Percentiles rank a stretch among this genome's conserved stretches.
phyloP scores from a whole-genome alignment of 2,888 invertebrate genomes.

The Encarsia formosa region DNA sequence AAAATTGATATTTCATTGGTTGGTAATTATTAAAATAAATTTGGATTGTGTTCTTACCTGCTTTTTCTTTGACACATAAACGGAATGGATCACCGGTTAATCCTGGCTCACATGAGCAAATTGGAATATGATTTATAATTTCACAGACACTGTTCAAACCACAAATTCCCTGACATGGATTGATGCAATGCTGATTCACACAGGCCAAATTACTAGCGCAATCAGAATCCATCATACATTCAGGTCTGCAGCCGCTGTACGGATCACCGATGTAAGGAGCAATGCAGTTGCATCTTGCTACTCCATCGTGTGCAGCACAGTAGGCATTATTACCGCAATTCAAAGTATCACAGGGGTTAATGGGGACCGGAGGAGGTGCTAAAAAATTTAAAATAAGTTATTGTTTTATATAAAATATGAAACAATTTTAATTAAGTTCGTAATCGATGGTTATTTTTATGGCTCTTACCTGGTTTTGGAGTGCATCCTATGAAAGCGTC shows the following conservation, averaged over 20 bases:
- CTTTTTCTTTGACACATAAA: slow-evolving; percentile 59
- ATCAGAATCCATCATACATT: slow-evolving; percentile 78
- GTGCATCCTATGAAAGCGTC: slow-evolving; percentile 82
- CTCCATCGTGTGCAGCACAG: slow-evolving; percentile 67
- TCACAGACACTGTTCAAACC: slow-evolving; percentile 78
- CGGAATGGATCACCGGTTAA: slow-evolving; percentile 80
- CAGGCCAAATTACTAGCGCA: slow-evolving; percentile 75
- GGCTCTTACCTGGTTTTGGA: slow-evolving; percentile 36
- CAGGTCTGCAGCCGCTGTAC: slow-evolving; percentile 70
- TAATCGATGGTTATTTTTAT: background rate
- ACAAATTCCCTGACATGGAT: slow-evolving; percentile 81
- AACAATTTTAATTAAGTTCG: background rate
- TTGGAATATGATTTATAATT: slow-evolving; percentile 77
- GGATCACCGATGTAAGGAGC: slow-evolving; percentile 80
- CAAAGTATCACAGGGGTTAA: slow-evolving; percentile 69
- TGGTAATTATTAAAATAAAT: background rate
- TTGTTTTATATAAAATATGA: slow-evolving; percentile 20
- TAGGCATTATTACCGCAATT: slow-evolving; percentile 83
- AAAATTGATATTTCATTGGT: background rate
- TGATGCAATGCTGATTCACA: slow-evolving; percentile 77
- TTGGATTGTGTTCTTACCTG: slow-evolving; percentile 28
- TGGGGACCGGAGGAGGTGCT: slow-evolving; percentile 33
- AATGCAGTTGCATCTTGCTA: slow-evolving; percentile 76
- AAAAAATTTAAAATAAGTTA: slow-evolving; percentile 1
- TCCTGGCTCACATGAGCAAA: slow-evolving; percentile 73